Evolutionary conservation across 2,113 vertebrate species (phyloP).

Genomic region (Baryphthengus martii): DNA sequence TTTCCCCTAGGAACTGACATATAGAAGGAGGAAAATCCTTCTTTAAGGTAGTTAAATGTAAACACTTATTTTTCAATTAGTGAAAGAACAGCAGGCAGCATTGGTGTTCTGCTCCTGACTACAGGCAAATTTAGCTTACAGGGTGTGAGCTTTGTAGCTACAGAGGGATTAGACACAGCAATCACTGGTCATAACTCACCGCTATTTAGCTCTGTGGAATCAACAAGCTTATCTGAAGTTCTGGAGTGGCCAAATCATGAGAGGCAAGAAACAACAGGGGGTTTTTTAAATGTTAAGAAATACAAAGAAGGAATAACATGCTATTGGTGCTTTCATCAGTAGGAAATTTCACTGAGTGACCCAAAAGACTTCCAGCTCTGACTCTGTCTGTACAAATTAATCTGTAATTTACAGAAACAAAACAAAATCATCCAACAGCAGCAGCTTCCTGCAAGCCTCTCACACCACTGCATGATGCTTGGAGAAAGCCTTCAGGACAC

Average conservation of each 20-base stretch:
- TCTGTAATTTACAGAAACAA: not conserved
- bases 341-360: not conserved
- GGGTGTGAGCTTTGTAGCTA: not conserved
- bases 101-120: not conserved
- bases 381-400: not conserved
- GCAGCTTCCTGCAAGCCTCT: not conserved
- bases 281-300: not conserved
- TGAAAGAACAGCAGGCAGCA: not conserved
- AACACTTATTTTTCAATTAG: not conserved
- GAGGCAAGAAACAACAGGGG: not conserved
- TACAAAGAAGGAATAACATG: not conserved
- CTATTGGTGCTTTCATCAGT: not conserved
- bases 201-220: not conserved
- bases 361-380: not conserved
- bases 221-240: not conserved
- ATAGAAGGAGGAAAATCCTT: not conserved
- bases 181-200: not conserved
- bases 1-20: not conserved
- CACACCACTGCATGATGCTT: not conserved
- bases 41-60: not conserved
- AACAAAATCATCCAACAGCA: not conserved
- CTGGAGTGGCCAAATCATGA: not conserved
- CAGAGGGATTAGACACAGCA: not conserved
- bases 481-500: not conserved
- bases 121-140: fast-evolving